Evolutionary conservation across 2,113 vertebrate species (phyloP), one percentile per base, ranked within the genome.

Genomic region (Sander lucioperca): DNA sequence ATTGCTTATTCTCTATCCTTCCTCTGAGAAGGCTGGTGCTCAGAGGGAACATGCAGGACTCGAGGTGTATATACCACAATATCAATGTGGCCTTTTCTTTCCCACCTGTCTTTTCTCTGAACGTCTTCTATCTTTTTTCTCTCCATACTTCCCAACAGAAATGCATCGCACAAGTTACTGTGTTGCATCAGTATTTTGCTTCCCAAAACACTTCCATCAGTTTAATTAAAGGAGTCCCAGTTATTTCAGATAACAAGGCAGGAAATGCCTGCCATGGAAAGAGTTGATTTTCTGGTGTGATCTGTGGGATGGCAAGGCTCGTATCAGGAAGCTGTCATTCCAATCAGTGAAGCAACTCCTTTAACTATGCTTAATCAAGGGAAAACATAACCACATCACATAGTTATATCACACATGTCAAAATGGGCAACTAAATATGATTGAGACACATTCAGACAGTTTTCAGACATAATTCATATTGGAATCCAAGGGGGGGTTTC

Each of bases 341-440:
- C 54, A 27, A 27, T 27, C 65, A 80, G 48, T 33, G 57, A 58
- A 50, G 61, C 62, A 51, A 53, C 14, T 74, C 33, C 45, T 75
- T 86, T 90, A 88, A 92, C 91, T 90, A 81, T 8, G 30, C 67
- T 77, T 80, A 86, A 87, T 89, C 63, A 59, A 65, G 59, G 18
- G 30, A 78, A 79, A 62, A 77, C n/a, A 21, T 16, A 65, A 72
- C 53, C 78, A n/a, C n/a, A n/a, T n/a, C n/a, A n/a, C n/a, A n/a
- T n/a, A 69, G 36, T 77, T 64, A 68, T 73, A 74, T 84, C 76
- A 47, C 70, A 80, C 51, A 47, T 68, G 61, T 78, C 86, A 80
- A 72, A 63, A 39, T 39, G 64, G 84, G 61, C 39, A 66, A 21
- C 23, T 76, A 67, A 86, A 79, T 61, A 39, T 33, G 57, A 50